These are phyloP conservation scores for Dendrolimus kikuchii DNA, from an alignment of 1,140 invertebrate genomes.

Conservation along the genomic window DNA sequence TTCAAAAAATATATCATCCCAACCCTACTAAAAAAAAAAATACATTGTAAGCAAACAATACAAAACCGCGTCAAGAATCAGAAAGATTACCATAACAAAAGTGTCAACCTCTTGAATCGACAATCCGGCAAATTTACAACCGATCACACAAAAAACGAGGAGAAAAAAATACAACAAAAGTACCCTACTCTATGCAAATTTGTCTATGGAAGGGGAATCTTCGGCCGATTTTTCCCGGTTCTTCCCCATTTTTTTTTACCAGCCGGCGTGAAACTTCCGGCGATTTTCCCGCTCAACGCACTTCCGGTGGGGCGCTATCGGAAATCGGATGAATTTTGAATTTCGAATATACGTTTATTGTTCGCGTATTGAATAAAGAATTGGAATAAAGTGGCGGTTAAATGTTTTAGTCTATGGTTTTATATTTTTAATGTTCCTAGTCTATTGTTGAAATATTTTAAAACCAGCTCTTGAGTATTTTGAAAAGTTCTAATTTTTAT, in stretches of 20 bases:
- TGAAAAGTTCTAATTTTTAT: too few species aligned
- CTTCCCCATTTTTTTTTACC: conserved; percentile 37
- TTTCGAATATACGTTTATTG: conserved; percentile 10
- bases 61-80: conserved; percentile 13
- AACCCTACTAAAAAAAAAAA: too few species aligned
- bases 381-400: not conserved
- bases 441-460: too few species aligned
- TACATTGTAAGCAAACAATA: too few species aligned
- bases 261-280: conserved; percentile 52
- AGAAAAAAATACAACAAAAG: conserved; percentile 33
- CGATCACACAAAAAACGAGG: conserved; percentile 29
- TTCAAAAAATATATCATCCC: too few species aligned
- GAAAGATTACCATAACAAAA: conserved; percentile 56
- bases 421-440: too few species aligned
- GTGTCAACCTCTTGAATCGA: conserved; percentile 46
- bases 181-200: conserved; percentile 65
- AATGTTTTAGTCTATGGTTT: too few species aligned
- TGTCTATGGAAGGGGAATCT: conserved; percentile 36
- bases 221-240: conserved; percentile 14
- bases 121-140: conserved; percentile 64
- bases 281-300: conserved; percentile 63
- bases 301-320: conserved; percentile 49
- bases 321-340: conserved; percentile 41
- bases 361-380: conserved; percentile 5
- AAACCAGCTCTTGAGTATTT: too few species aligned